A percentile compares a stretch with the other conserved stretches of the same genome.
Conservation (phyloP, 53 echinoderm and acorn worm genomes). For the Actinopyga echinites region DNA sequence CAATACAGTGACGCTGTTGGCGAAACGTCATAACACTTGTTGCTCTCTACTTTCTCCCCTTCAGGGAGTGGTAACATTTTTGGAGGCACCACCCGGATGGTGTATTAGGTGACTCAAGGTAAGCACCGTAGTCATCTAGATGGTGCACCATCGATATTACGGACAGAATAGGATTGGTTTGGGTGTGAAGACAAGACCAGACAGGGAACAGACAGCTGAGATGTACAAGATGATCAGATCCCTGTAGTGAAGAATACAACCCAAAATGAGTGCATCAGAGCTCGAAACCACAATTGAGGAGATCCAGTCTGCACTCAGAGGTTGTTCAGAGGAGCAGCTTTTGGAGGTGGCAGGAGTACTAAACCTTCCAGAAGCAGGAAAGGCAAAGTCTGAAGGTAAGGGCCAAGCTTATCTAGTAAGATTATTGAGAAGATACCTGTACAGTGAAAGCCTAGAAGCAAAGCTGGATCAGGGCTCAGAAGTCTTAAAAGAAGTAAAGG, state of each 20-base stretch:
- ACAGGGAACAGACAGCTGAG: too few relatives aligned
- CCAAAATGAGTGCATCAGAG: not conserved
- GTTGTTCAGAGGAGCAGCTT: conserved; percentile 7
- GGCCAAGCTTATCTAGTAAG: not conserved
- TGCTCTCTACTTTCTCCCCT: too few relatives aligned
- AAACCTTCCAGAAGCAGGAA: not conserved
- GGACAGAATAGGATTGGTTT: not conserved
- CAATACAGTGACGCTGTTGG: too few relatives aligned
- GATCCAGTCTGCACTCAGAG: conserved; percentile 12
- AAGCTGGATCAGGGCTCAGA: not conserved
- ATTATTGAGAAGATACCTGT: conserved; percentile 10
- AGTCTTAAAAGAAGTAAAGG: not conserved
- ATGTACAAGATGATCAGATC: too few relatives aligned
- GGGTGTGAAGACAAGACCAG: too few relatives aligned
- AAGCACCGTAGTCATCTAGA: not conserved
- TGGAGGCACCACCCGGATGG: conserved; percentile 23
- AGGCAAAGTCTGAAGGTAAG: conserved; percentile 26
- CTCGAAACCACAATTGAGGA: not conserved
- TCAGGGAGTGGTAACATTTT: conserved; percentile 1
- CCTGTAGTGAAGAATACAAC: too few relatives aligned
- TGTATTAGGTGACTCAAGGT: not conserved
- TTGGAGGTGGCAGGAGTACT: not conserved
- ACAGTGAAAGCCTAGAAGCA: not conserved
- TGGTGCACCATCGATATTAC: not conserved
- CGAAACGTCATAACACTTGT: too few relatives aligned